Evolutionary conservation across 2,888 invertebrate species (phyloP).

Genomic region (Esperia sulphurella): DNA sequence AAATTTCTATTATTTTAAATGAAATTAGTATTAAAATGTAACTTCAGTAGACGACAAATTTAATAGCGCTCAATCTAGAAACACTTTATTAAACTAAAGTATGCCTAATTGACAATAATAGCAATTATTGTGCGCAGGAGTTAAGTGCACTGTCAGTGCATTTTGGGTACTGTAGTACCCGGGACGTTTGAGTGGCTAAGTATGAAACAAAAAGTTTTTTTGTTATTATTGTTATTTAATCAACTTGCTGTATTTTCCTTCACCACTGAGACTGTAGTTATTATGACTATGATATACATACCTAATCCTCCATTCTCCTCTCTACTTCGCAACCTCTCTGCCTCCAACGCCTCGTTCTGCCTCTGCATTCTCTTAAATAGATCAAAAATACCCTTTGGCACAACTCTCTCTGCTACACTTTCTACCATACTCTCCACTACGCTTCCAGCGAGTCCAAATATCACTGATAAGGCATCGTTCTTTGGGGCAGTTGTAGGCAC

Average conservation of each 20-base stretch:
- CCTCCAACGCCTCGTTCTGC: conserved; percentile 67
- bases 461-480: conserved; percentile 62
- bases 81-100: too few species aligned
- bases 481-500: conserved; percentile 63
- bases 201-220: too few species aligned
- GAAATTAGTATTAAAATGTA: too few species aligned
- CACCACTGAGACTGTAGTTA: neutral
- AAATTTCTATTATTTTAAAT: too few species aligned
- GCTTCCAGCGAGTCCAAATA: conserved; percentile 69
- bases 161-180: too few species aligned
- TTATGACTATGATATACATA: conserved; percentile 30
- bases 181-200: too few species aligned
- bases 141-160: too few species aligned
- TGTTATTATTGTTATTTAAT: neutral
- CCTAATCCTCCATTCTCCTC: conserved; percentile 75
- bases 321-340: conserved; percentile 63
- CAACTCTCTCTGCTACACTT: conserved; percentile 65
- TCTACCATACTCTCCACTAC: conserved; percentile 68
- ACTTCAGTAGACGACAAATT: too few species aligned
- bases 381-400: conserved; percentile 65
- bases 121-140: too few species aligned
- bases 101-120: too few species aligned
- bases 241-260: neutral
- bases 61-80: too few species aligned
- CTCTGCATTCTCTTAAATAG: conserved; percentile 68